Base-by-base conservation (phyloP, 2,113 vertebrate genomes). In the Varanus salvator region DNA sequence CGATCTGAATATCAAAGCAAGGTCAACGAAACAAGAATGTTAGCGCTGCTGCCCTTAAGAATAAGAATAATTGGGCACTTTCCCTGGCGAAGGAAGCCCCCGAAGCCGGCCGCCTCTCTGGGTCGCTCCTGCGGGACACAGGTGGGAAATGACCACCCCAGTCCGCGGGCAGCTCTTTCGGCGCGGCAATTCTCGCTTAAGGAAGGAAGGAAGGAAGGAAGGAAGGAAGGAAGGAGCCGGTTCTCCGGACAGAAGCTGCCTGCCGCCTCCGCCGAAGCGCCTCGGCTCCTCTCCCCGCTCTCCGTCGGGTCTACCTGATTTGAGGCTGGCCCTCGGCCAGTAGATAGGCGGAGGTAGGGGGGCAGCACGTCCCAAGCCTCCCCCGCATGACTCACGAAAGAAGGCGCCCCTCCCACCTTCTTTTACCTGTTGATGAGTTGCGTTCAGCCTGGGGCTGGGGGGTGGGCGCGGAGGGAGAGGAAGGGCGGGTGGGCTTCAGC, bases 21-120 rank as follows among this genome's bases (percentile, higher is more conserved):
- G 96, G 96, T 95, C 96, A 95, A 91, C 92, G n/a, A n/a, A 87
- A n/a, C 4, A 8, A 44, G 38, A 44, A 44, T 44, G 38, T 44
- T 44, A 44, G 38, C 38, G 38, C 38, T 44, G 38, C 38, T 44
- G 38, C 38, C 38, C 1, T 44, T 44, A 44, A 44, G 38, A 44
- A n/a, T 72, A n/a, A n/a, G 31, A 14, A 72, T 4, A 4, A 34
- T n/a, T 68, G 11, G 72, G 17, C 60, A 64, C 60, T 57, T 44
- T 76, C 6, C 31, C 38, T 44, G 1, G 38, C 38, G 3, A 74
- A 74, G 15, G 72, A 14, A 76, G 74, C 15, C 15, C 72, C 2
- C 4, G 7, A 38, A 77, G 8, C 21, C 75, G n/a, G 17, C 75
- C 11, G 6, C 19, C 6, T 48, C 15, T 9, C 60, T 21, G 60